Base-by-base conservation (phyloP, 2,888 invertebrate genomes). In the Cinara cedri region DNA sequence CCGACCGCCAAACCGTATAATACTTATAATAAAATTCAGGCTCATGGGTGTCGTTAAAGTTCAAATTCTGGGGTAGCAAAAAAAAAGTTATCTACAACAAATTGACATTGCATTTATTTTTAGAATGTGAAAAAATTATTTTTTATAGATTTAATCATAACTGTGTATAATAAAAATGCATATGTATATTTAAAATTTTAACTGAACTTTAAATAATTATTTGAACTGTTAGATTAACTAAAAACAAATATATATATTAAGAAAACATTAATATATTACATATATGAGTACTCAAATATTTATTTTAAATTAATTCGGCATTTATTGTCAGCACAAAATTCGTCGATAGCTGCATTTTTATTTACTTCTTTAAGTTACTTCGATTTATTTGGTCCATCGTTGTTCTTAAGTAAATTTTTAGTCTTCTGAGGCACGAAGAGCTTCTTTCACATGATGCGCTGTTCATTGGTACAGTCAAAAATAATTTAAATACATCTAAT, bases 271-370 rank as follows among this genome's bases (percentile, higher is more conserved):
- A 10, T 19, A 44, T 63, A 63, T 63, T 63, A 44, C 42, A 63
- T 63, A 0, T 63, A 63, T 63, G 4, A n/a, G n/a, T n/a, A n/a
- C n/a, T n/a, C n/a, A n/a, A n/a, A n/a, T n/a, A n/a, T n/a, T n/a
- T n/a, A n/a, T n/a, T n/a, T n/a, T n/a, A n/a, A n/a, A n/a, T 44
- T 21, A 63, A n/a, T 13, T 63, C 44, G 63, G 13, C 63, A 42
- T 42, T 63, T 44, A 44, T 63, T 63, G 44, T 63, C 11, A 44
- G 19, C 19, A 63, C 21, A 44, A 63, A 44, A 63, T 63, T 63
- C 63, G 63, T 44, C 44, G 19, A 63, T 63, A 63, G 44, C 44
- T 63, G 63, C 63, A 63, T 63, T 13, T 44, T 63, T 63, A 63
- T 63, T 63, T 63, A 63, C 63, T 21, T 19, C 19, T 63, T 44